Conservation (phyloP, 2,113 vertebrate species). For the Elanus axillaris region DNA sequence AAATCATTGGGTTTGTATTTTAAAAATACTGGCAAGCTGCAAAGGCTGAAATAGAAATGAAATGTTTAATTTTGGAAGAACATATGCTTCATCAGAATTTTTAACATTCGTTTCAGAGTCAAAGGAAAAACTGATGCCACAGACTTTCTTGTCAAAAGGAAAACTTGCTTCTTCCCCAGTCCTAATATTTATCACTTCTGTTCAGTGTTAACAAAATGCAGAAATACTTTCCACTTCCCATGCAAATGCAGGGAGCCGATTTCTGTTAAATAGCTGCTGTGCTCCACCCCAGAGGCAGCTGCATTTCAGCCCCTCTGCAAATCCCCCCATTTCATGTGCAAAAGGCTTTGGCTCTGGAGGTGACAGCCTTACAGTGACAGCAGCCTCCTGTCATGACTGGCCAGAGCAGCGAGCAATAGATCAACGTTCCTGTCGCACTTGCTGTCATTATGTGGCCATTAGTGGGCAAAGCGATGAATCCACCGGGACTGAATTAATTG, state of each 20-base stretch:
- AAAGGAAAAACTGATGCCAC: not conserved
- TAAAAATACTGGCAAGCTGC: constrained; percentile 24
- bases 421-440: not conserved
- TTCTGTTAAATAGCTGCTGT: not conserved
- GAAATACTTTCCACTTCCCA: not conserved
- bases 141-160: not conserved
- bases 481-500: not conserved
- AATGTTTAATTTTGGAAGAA: constrained; percentile 58
- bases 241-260: not conserved
- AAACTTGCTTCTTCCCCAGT: not conserved
- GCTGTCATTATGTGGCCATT: not conserved
- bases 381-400: not conserved
- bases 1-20: not conserved
- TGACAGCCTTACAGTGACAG: not conserved
- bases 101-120: not conserved
- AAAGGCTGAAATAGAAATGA: constrained; percentile 49
- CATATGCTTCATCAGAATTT: constrained; percentile 45
- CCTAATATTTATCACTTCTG: constrained; percentile 18
- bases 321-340: accelerated
- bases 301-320: not conserved
- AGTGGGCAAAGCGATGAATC: not conserved
- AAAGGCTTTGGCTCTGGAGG: not conserved
- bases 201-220: not conserved
- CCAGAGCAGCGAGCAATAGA: not conserved
- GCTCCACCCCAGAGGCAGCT: not conserved